A percentile compares a stretch with the other conserved stretches of the same genome.
Evolutionary conservation across 37 sponge, comb jelly and placozoan species (phyloP).

Genomic region (Crambe crambe): DNA sequence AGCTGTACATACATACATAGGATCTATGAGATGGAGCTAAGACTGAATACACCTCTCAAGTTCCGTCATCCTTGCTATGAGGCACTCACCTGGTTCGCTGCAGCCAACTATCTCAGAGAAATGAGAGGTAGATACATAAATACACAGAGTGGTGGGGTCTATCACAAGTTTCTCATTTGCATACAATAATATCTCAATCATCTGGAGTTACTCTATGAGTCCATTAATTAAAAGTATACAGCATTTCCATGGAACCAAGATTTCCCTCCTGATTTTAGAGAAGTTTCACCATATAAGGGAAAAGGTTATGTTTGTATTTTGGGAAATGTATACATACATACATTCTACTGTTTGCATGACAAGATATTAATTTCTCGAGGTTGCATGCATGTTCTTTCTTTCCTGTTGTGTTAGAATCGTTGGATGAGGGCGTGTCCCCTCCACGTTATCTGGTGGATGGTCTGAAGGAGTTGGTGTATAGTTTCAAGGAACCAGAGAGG

Average conservation of each 20-base stretch:
- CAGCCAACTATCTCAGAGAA: slow-evolving; percentile 35
- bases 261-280: too few species aligned
- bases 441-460: slow-evolving; percentile 50
- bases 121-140: slow-evolving; percentile 35
- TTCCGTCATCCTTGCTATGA: slow-evolving; percentile 80
- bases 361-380: too few species aligned
- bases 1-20: too few species aligned
- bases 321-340: not conserved
- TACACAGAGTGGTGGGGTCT: not conserved
- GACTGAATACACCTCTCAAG: slow-evolving; percentile 76
- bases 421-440: slow-evolving; percentile 5
- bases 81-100: slow-evolving; percentile 75
- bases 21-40: slow-evolving; percentile 73
- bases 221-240: too few species aligned
- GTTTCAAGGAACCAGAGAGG: slow-evolving; percentile 34
- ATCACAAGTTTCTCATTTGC: too few species aligned
- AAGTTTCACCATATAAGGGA: too few species aligned
- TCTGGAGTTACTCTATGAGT: too few species aligned
- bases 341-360: too few species aligned
- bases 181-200: too few species aligned
- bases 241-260: too few species aligned
- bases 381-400: too few species aligned
- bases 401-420: slow-evolving; percentile 24
- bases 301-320: too few species aligned
- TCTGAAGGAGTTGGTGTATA: slow-evolving; percentile 24